Conservation (phyloP, 1,140 invertebrate species). For the Papilio glaucus region DNA sequence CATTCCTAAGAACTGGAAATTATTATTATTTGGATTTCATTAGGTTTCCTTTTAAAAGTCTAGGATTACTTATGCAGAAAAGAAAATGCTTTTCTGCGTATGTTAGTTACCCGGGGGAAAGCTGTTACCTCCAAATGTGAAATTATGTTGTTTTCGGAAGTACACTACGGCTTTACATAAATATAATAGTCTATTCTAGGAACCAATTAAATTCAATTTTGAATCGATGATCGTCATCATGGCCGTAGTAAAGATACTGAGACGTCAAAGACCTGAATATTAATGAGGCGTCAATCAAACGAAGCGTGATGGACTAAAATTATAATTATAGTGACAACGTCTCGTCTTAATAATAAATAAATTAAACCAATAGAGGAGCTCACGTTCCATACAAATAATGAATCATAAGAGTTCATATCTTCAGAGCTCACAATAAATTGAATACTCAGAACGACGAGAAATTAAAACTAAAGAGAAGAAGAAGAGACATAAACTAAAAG, state of each 20-base stretch:
- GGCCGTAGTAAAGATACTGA: neutral
- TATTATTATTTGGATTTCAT: too few species aligned
- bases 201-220: neutral
- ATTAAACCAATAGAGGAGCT: neutral
- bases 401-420: conserved; percentile 7
- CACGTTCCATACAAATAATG: neutral
- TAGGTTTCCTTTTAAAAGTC: too few species aligned
- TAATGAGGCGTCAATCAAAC: conserved; percentile 25
- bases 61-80: too few species aligned
- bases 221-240: too few species aligned
- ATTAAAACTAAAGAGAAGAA: neutral
- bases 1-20: too few species aligned
- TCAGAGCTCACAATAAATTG: neutral
- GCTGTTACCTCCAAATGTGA: too few species aligned
- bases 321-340: neutral
- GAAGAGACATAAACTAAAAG: neutral
- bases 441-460: neutral
- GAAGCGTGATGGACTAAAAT: conserved; percentile 19
- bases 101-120: too few species aligned
- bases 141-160: too few species aligned
- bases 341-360: neutral
- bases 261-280: neutral
- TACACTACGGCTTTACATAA: too few species aligned
- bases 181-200: neutral
- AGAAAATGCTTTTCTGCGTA: too few species aligned